These are phyloP conservation scores for Dryocosmus kuriphilus DNA, from an alignment of 2,888 invertebrate genomes.

Conservation along the genomic window DNA sequence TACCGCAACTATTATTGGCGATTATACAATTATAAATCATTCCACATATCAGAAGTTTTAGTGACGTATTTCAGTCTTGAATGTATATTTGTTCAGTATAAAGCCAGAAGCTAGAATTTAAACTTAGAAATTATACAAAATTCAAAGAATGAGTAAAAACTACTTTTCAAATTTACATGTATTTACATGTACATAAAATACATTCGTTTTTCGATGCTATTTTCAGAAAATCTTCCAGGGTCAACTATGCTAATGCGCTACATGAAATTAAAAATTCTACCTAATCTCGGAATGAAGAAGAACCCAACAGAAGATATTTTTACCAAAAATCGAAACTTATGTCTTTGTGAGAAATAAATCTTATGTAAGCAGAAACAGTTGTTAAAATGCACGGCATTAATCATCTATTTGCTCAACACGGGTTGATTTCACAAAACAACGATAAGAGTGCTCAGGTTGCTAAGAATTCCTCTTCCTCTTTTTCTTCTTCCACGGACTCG, in stretches of 20 bases:
- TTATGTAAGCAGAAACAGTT: background rate
- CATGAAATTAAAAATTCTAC: background rate
- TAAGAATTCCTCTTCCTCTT: conserved; percentile 3
- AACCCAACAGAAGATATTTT: background rate
- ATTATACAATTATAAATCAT: background rate
- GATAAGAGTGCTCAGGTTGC: conserved; percentile 23
- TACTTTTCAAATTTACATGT: background rate
- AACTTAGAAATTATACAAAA: background rate
- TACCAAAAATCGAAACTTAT: background rate
- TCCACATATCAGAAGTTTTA: background rate
- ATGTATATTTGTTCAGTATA: background rate
- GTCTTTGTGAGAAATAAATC: background rate
- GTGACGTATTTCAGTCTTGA: background rate
- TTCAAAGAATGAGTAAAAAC: background rate
- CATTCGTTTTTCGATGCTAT: background rate
- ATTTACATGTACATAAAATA: background rate
- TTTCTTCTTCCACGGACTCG: conserved; percentile 2
- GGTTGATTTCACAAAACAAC: conserved; percentile 2
- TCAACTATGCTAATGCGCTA: background rate
- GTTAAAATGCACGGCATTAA: conserved; percentile 26
- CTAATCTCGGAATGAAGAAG: conserved; percentile 22
- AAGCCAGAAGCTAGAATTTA: background rate
- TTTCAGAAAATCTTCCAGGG: conserved; percentile 18
- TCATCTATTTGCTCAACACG: conserved; percentile 36
- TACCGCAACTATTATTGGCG: no score